Evolutionary conservation across 2,797 vertebrate genomes (phyloP).

Genomic region (Hoplostethus mediterraneus): DNA sequence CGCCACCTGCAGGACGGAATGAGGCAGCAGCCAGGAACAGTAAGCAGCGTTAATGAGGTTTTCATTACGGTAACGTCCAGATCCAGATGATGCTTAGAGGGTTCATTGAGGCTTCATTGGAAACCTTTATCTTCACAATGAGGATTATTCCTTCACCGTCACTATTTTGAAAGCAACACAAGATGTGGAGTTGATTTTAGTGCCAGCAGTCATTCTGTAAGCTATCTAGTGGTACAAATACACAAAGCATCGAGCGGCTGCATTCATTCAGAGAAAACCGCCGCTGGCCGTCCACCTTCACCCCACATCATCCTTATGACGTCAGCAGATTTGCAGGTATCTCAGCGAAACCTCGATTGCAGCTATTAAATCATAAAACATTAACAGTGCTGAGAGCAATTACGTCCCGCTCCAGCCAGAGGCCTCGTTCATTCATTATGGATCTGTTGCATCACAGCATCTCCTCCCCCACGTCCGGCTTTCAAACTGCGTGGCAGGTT

Average conservation of each 20-base stretch:
- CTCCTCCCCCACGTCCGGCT: constrained; percentile 53
- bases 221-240: too few relatives aligned
- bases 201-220: too few relatives aligned
- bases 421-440: constrained; percentile 77
- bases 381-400: constrained; percentile 78
- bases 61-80: constrained; percentile 60
- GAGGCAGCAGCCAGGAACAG: constrained; percentile 23
- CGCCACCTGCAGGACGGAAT: background rate
- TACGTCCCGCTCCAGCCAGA: constrained; percentile 69
- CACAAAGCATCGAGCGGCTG: too few relatives aligned
- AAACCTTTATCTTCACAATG: too few relatives aligned
- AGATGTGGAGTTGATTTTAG: too few relatives aligned
- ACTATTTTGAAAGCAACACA: too few relatives aligned
- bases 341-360: constrained; percentile 63
- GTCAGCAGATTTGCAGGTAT: constrained; percentile 54
- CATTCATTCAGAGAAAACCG: too few relatives aligned
- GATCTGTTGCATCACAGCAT: constrained; percentile 58
- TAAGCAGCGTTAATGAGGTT: constrained; percentile 59
- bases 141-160: too few relatives aligned
- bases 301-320: constrained; percentile 47
- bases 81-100: constrained; percentile 47
- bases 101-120: too few relatives aligned
- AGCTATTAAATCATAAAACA: constrained; percentile 82
- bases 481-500: constrained; percentile 70
- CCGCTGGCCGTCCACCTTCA: background rate